A percentile compares a stretch with the other conserved stretches of the same genome.
phyloP scores from a whole-genome alignment of 1,140 invertebrate species.

The Psix sp. region DNA sequence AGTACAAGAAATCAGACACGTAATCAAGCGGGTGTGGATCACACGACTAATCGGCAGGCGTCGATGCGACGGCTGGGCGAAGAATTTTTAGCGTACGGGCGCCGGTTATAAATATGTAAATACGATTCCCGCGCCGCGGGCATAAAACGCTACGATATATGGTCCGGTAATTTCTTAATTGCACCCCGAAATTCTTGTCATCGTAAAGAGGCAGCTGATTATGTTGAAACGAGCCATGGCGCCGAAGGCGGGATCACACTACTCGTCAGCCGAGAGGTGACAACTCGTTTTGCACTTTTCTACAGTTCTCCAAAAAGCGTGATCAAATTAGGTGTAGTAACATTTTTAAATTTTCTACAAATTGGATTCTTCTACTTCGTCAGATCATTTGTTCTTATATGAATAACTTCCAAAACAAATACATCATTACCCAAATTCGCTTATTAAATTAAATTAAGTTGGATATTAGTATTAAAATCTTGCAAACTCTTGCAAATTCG shows the following conservation, averaged over 20 bases:
- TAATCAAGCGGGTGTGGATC: conserved; percentile 52
- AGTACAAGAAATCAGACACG: conserved; percentile 21
- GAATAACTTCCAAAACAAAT: no score
- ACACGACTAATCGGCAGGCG: conserved; percentile 50
- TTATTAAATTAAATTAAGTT: no score
- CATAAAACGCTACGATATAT: conserved; percentile 76
- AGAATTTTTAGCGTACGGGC: conserved; percentile 42
- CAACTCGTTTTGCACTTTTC: conserved; percentile 28
- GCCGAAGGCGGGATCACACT: conserved; percentile 51
- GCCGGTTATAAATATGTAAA: conserved; percentile 70
- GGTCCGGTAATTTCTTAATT: conserved; percentile 77
- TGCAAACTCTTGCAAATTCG: no score
- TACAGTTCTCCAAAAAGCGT: background rate
- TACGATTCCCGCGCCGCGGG: conserved; percentile 61
- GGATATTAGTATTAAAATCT: no score
- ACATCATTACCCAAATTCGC: no score
- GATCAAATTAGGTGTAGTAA: no score
- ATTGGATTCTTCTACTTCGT: no score
- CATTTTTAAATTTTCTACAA: no score
- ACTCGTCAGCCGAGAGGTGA: conserved; percentile 31
- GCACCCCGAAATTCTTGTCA: conserved; percentile 75
- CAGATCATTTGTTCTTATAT: no score
- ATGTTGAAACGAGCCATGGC: conserved; percentile 54
- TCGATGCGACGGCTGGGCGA: conserved; percentile 55
- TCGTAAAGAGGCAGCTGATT: conserved; percentile 74